A percentile compares a stretch with the other conserved stretches of the same genome.
Evolutionary conservation across 2,113 vertebrate genomes (phyloP).

Genomic region (Anseranas semipalmata): DNA sequence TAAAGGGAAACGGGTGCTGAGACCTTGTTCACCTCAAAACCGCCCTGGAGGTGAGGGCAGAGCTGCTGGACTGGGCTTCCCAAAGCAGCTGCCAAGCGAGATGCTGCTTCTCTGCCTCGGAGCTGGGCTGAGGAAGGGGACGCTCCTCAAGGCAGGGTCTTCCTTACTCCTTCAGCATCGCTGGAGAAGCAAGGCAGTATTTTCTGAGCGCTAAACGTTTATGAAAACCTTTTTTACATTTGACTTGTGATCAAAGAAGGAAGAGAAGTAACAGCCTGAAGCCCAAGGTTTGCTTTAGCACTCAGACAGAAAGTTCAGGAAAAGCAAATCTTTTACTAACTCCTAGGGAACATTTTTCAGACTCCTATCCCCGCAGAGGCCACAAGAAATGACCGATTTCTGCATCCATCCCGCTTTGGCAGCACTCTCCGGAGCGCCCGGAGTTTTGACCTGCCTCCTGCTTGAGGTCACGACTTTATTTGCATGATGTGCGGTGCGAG

Average conservation of each 20-base stretch:
- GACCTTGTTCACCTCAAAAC: background rate
- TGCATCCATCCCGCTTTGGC: background rate
- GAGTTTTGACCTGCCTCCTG: background rate
- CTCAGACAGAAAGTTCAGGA: background rate
- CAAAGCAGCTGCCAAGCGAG: background rate
- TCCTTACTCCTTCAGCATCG: background rate
- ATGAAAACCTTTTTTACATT: background rate
- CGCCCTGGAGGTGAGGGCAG: background rate
- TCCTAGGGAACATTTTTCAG: background rate
- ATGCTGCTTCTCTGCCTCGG: background rate
- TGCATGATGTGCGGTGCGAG: background rate
- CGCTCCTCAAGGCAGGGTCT: rapidly evolving
- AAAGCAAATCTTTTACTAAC: background rate
- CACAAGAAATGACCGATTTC: background rate
- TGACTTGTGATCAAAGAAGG: background rate
- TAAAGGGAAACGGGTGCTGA: background rate
- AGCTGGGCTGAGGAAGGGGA: background rate
- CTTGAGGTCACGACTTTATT: background rate
- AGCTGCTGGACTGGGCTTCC: background rate
- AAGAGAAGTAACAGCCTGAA: background rate
- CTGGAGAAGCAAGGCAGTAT: background rate
- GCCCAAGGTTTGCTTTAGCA: background rate
- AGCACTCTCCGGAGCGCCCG: background rate
- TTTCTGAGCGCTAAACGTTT: background rate
- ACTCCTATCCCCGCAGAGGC: rapidly evolving